Conservation (phyloP, 2,888 invertebrate genomes). For the Geotrupes spiniger region DNA sequence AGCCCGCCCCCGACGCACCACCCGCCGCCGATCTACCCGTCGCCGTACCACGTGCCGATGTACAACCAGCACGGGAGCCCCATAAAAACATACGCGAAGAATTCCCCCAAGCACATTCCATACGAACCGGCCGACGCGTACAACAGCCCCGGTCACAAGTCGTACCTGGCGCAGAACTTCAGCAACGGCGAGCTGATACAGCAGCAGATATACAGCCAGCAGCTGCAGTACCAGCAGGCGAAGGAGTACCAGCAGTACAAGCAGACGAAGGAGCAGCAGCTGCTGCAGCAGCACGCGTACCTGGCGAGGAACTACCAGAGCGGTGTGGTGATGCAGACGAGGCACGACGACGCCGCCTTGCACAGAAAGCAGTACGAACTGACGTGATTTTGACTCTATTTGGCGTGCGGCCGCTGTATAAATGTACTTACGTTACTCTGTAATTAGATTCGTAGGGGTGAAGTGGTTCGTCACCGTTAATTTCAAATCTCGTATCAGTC, state of each 20-base stretch:
- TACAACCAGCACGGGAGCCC: constrained; percentile 39
- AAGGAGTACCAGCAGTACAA: constrained; percentile 44
- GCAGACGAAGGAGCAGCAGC: constrained; percentile 42
- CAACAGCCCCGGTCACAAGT: constrained; percentile 36
- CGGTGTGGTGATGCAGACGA: constrained; percentile 41
- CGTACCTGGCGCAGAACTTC: constrained; percentile 30
- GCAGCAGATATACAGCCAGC: constrained; percentile 43
- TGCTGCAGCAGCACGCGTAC: constrained; percentile 36
- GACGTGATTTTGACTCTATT: constrained; percentile 30
- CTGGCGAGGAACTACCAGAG: constrained; percentile 32
- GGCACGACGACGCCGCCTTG: constrained; percentile 38
- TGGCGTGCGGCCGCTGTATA: too few species aligned
- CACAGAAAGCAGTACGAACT: constrained; percentile 34
- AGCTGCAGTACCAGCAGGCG: constrained; percentile 37
- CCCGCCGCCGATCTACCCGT: constrained; percentile 37
- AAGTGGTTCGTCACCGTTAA: too few species aligned
- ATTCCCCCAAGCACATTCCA: constrained; percentile 42
- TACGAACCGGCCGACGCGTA: constrained; percentile 28
- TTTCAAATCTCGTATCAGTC: too few species aligned
- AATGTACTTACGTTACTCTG: too few species aligned
- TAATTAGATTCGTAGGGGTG: too few species aligned
- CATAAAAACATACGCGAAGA: constrained; percentile 35
- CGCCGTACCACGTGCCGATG: constrained; percentile 39
- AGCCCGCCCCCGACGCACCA: constrained; percentile 10
- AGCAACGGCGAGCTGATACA: constrained; percentile 44